These are phyloP conservation scores for Nomada hirtipes DNA, from an alignment of 2,888 invertebrate species.

Conservation along the genomic window DNA sequence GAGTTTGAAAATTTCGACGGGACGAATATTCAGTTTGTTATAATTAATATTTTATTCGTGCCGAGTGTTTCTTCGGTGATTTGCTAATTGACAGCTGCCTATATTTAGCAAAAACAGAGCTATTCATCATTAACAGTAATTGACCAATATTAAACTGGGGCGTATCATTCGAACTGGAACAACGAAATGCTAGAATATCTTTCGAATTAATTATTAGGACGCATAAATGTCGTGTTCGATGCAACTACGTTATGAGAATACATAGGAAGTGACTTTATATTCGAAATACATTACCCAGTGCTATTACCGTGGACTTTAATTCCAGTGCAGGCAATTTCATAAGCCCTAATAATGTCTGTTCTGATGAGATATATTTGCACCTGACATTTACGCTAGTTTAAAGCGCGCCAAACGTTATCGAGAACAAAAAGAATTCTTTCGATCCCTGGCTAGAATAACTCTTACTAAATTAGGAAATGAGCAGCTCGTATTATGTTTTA, in stretches of 20 bases:
- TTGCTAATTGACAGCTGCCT: no score
- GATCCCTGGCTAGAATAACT: neutral
- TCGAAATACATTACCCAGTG: neutral
- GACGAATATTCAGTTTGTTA: no score
- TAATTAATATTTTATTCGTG: no score
- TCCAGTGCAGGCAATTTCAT: neutral
- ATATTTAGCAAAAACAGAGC: no score
- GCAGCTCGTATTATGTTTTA: neutral
- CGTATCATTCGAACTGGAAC: no score
- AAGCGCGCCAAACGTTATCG: neutral
- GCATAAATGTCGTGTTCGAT: neutral
- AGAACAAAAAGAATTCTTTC: neutral
- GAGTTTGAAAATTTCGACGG: no score
- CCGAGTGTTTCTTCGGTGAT: no score
- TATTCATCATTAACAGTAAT: no score
- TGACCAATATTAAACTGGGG: no score
- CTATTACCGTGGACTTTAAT: neutral
- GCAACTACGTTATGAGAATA: neutral
- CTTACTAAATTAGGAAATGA: neutral
- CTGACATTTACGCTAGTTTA: slow-evolving; percentile 11
- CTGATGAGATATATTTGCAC: slow-evolving; percentile 9
- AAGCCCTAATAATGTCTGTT: neutral
- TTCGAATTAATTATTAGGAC: neutral
- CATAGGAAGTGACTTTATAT: neutral
- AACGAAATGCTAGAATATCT: neutral